A percentile compares a stretch with the other conserved stretches of the same genome.
phyloP scores from a whole-genome alignment of 2,797 vertebrate genomes.

The Staurois parvus region DNA sequence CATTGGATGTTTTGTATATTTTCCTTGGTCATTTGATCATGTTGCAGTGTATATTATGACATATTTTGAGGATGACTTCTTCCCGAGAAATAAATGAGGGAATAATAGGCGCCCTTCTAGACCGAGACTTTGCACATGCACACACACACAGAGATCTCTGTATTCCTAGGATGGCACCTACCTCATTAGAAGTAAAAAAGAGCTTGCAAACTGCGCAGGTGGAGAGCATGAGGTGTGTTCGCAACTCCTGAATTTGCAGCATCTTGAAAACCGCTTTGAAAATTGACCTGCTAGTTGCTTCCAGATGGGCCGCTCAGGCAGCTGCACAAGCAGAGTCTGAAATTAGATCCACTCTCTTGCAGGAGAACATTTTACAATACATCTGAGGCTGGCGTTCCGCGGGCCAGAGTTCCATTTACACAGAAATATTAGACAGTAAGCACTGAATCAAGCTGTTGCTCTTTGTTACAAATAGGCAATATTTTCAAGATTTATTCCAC shows the following conservation, averaged over 20 bases:
- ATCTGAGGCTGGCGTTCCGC: conserved; percentile 14
- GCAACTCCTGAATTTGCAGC: not conserved
- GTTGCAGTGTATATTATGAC: conserved; percentile 7
- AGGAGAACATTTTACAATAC: conserved; percentile 48
- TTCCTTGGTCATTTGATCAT: not conserved
- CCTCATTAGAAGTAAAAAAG: not conserved
- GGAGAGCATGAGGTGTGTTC: conserved; percentile 1
- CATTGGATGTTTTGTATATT: conserved; percentile 13
- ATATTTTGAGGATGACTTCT: conserved; percentile 6
- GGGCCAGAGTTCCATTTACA: conserved; percentile 10
- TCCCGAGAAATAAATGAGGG: not conserved
- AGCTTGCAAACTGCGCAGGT: conserved; percentile 4
- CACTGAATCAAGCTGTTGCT: conserved; percentile 17
- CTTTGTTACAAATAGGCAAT: conserved; percentile 43
- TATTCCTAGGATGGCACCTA: conserved; percentile 16
- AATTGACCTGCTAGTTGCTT: conserved; percentile 44
- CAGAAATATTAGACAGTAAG: conserved; percentile 48
- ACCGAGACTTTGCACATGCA: not conserved
- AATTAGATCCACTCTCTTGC: conserved; percentile 44
- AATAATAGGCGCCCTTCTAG: not conserved
- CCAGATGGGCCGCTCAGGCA: conserved; percentile 50
- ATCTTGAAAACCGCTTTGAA: conserved; percentile 35
- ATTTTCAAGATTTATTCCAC: conserved; percentile 37
- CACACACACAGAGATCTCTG: conserved; percentile 5
- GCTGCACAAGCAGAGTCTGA: conserved; percentile 38